Conservation (phyloP, 92 coral and sea anemone genomes). For the Paramuricea clavata region DNA sequence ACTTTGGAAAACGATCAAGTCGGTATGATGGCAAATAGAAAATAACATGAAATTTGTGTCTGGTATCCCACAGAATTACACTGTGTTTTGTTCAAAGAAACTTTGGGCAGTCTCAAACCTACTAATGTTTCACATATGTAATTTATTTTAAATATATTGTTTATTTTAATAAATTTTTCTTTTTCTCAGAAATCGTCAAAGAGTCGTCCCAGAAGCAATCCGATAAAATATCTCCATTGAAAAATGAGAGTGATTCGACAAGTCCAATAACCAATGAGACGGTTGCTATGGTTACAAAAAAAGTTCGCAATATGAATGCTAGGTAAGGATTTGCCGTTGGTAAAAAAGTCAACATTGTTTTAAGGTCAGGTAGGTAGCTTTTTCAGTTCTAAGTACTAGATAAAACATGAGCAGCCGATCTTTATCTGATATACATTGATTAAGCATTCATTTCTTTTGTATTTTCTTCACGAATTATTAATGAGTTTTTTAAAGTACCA, state of each 20-base stretch:
- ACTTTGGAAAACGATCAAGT: conserved; percentile 82
- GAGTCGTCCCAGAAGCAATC: neutral
- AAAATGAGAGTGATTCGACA: conserved; percentile 74
- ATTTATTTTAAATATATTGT: conserved; percentile 51
- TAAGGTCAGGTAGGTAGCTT: too few relatives aligned
- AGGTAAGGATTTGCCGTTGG: conserved; percentile 73
- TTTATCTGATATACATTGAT: too few relatives aligned
- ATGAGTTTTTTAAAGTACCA: too few relatives aligned
- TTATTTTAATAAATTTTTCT: neutral
- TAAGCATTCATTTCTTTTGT: too few relatives aligned
- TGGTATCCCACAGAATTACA: too few relatives aligned
- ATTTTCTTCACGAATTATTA: too few relatives aligned
- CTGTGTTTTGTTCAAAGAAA: too few relatives aligned
- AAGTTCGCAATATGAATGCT: conserved; percentile 95
- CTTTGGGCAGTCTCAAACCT: too few relatives aligned
- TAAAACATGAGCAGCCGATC: too few relatives aligned
- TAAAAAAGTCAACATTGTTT: neutral
- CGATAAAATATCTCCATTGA: conserved; percentile 37
- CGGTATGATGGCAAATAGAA: conserved; percentile 58
- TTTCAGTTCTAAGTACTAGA: too few relatives aligned
- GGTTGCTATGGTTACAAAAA: conserved; percentile 87
- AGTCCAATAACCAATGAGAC: conserved; percentile 75
- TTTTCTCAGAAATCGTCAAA: conserved; percentile 14
- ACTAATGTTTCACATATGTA: too few relatives aligned
- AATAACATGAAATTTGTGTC: neutral